Base-by-base conservation (phyloP, 2,888 invertebrate genomes). In the Macroteleia sp. region DNA sequence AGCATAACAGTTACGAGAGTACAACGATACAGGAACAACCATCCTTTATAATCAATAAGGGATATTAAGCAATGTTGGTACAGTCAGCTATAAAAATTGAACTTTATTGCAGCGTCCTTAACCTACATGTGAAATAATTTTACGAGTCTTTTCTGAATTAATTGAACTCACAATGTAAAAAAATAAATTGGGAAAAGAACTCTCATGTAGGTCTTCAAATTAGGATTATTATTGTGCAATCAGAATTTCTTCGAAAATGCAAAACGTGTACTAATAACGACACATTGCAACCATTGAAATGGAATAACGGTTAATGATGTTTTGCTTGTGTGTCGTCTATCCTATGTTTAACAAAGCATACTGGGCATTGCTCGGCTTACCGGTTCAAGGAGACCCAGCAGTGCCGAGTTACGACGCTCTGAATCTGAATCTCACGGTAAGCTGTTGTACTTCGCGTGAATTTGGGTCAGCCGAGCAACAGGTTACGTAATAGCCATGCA, bases 401-500 rank as follows among this genome's bases (percentile, higher is more conserved):
- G 82, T 82, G 81, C 82, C 84, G 85, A 89, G 86, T 86, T 88
- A 88, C 88, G 86, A 86, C 87, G 87, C 81, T 89, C 87, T 88
- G 87, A 84, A 89, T 90, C 87, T 85, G 85, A 89, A 88, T 89
- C 91, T 90, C 91, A 91, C 91, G 91, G 87, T 90, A 85, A 82
- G 82, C 80, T 70, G 80, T 81, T 74, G 82, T 77, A 73, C 78
- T 83, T 82, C 74, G 79, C 76, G 67, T 81, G 89, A 87, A 90
- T 90, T 90, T 88, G 89, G 90, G 89, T 91, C 91, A 91, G 85
- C 85, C 84, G 81, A 79, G 83, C 81, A 80, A 77, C 50, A 71
- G 66, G 25, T 88, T 87, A 85, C 86, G 87, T 85, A 87, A 87
- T 69, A 50, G 75, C 48, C 79, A 67, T 61, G 44, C 80, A 79